These are phyloP conservation scores for Virgularia gustaviana DNA, from an alignment of 92 coral and sea anemone genomes.

Conservation along the genomic window DNA sequence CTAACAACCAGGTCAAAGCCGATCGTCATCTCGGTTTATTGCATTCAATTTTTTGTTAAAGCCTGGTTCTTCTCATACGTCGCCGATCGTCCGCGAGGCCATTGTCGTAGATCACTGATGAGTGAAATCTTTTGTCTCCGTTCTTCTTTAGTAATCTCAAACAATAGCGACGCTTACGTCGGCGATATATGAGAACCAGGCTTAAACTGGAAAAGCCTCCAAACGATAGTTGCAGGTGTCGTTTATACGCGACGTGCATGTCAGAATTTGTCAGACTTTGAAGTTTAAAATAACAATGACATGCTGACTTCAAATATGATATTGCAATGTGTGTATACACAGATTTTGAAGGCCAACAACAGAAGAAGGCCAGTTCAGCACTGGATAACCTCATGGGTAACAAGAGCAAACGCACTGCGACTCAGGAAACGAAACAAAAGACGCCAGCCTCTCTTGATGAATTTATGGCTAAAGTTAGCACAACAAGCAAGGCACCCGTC, in stretches of 20 bases:
- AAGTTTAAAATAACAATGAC: neutral
- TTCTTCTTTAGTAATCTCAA: no score
- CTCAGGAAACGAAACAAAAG: slow-evolving; percentile 55
- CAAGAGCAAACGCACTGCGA: slow-evolving; percentile 47
- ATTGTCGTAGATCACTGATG: no score
- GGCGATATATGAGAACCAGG: no score
- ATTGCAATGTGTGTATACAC: neutral
- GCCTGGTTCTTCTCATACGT: no score
- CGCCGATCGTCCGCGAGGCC: no score
- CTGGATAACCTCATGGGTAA: slow-evolving; percentile 77
- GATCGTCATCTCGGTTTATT: no score
- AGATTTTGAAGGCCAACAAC: slow-evolving; percentile 55
- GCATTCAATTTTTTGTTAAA: slow-evolving; percentile 18
- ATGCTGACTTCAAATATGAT: neutral
- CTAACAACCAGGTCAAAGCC: no score
- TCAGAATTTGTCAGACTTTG: neutral
- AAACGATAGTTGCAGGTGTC: no score
- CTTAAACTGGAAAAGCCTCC: no score
- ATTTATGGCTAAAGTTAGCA: slow-evolving; percentile 85
- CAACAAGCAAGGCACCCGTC: slow-evolving; percentile 34
- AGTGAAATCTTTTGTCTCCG: no score
- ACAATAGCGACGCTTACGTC: no score
- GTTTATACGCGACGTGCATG: neutral
- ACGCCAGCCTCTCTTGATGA: slow-evolving; percentile 87
- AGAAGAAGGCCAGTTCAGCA: slow-evolving; percentile 37